Percentiles rank a stretch among this genome's conserved stretches.
These are phyloP conservation scores for Thunnus thynnus DNA, from an alignment of 2,113 vertebrate genomes.

Conservation along the genomic window DNA sequence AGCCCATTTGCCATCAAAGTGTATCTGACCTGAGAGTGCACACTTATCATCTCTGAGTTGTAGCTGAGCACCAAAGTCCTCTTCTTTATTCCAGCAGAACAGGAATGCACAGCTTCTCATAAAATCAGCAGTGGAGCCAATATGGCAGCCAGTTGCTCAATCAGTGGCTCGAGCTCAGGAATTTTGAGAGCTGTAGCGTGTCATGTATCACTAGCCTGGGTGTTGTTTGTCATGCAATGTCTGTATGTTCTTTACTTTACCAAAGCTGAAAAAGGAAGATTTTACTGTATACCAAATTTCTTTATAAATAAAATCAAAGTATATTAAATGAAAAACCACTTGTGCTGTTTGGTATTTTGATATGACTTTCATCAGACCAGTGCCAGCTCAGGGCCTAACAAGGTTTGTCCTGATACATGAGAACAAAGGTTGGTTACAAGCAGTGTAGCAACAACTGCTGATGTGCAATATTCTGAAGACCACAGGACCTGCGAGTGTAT, in stretches of 20 bases:
- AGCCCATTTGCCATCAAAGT: background rate
- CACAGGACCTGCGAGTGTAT: background rate
- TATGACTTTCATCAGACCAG: background rate
- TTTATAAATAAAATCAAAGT: constrained; percentile 59
- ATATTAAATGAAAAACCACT: constrained; percentile 1
- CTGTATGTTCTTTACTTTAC: constrained; percentile 1
- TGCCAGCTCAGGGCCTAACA: background rate
- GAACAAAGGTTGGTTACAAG: background rate
- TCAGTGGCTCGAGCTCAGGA: background rate
- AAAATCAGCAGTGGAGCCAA: background rate
- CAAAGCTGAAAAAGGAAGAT: background rate
- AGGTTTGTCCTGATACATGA: background rate
- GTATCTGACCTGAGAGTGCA: background rate
- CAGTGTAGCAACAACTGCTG: too few species aligned
- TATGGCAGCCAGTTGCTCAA: background rate
- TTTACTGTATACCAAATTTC: constrained; percentile 25
- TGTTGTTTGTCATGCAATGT: constrained; percentile 14
- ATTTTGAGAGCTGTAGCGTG: background rate
- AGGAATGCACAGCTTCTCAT: background rate
- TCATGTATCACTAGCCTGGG: background rate
- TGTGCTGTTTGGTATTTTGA: constrained; percentile 20
- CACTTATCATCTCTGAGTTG: background rate
- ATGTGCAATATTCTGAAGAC: too few species aligned
- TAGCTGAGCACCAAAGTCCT: background rate
- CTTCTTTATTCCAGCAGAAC: constrained; percentile 6